These are phyloP conservation scores for Limnephilus lunatus DNA, from an alignment of 2,888 invertebrate species.

Conservation along the genomic window DNA sequence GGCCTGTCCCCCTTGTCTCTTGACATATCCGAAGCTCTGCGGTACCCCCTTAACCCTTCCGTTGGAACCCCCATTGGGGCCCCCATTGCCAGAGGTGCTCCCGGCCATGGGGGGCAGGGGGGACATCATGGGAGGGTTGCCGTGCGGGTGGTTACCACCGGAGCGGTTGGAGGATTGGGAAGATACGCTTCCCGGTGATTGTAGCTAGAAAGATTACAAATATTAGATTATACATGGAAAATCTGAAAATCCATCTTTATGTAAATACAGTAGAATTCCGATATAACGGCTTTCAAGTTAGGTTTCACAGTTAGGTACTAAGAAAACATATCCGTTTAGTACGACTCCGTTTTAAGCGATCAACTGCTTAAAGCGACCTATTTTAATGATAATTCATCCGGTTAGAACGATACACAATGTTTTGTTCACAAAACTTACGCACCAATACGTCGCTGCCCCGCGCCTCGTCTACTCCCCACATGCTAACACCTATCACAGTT, in stretches of 20 bases:
- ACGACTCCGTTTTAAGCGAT: no score
- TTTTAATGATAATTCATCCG: no score
- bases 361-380: no score
- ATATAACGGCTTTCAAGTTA: no score
- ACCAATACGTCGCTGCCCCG: no score
- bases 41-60: constrained; percentile 86
- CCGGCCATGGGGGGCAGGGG: constrained; percentile 69
- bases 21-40: constrained; percentile 91
- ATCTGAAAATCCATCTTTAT: constrained; percentile 68
- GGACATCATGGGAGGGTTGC: constrained; percentile 70
- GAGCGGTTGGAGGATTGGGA: constrained; percentile 70
- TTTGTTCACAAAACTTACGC: no score
- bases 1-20: constrained; percentile 78
- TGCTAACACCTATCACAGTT: no score
- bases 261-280: no score
- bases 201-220: constrained; percentile 71
- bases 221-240: constrained; percentile 70
- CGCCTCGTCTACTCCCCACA: no score
- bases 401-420: no score
- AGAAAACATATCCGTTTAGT: no score
- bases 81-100: constrained; percentile 76
- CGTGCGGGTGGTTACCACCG: constrained; percentile 69
- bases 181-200: constrained; percentile 75
- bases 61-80: constrained; percentile 77
- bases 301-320: no score